A percentile compares a stretch with the other conserved stretches of the same genome.
Evolutionary conservation across 2,113 vertebrate genomes (phyloP).

Genomic region (Myrmophylax atrothorax): DNA sequence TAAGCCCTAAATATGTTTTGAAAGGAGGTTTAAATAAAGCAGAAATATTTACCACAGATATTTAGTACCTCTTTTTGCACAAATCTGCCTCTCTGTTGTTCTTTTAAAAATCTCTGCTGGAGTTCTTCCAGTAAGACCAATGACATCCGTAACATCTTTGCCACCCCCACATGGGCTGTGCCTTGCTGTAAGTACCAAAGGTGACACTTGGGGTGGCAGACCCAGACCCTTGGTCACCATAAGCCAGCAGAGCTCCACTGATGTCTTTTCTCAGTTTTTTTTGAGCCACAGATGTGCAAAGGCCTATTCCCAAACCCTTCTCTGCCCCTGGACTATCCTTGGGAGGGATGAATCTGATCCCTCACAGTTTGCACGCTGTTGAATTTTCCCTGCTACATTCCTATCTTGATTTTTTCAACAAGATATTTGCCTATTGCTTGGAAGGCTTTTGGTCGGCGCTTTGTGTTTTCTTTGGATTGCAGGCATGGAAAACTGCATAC

Average conservation of each 20-base stretch:
- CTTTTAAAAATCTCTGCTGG: not conserved
- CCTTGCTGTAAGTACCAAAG: not conserved
- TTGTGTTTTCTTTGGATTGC: not conserved
- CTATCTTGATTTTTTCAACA: not conserved
- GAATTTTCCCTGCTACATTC: not conserved
- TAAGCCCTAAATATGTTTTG: not conserved
- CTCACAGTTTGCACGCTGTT: not conserved
- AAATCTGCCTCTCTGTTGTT: not conserved
- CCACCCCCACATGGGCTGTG: fast-evolving
- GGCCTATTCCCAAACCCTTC: not conserved
- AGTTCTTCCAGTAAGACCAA: not conserved
- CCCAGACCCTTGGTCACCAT: not conserved
- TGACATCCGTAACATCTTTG: not conserved
- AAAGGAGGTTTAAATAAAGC: conserved; percentile 9
- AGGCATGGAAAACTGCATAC: not conserved
- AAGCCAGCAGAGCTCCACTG: not conserved
- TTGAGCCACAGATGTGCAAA: not conserved
- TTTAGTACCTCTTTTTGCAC: not conserved
- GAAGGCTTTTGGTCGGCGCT: not conserved
- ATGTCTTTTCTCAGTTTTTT: not conserved
- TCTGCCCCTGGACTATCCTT: not conserved
- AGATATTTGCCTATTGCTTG: not conserved
- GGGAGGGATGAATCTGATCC: not conserved
- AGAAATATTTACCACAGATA: not conserved
- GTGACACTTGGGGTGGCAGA: not conserved